phyloP scores from a whole-genome alignment of 2,797 vertebrate genomes.

The Apodemus agrarius region DNA sequence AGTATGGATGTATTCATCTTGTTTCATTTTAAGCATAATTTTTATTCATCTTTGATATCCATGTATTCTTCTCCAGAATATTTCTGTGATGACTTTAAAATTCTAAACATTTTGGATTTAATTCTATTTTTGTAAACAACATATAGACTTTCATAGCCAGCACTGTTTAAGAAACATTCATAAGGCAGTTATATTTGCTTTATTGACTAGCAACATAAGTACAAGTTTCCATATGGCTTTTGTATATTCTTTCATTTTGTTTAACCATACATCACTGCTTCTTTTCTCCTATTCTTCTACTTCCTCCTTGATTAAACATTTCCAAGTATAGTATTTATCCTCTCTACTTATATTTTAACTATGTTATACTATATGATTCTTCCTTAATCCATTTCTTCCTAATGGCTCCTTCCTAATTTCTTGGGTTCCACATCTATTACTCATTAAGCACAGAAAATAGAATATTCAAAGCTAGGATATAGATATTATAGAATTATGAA shows the following conservation, averaged over 20 bases:
- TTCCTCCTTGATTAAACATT: background rate
- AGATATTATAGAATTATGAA: background rate
- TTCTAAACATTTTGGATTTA: background rate
- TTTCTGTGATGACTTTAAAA: background rate
- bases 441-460: background rate
- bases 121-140: background rate
- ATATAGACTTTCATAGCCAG: background rate
- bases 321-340: background rate
- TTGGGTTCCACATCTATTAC: background rate
- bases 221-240: background rate
- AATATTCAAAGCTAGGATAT: background rate
- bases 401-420: background rate
- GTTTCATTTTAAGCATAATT: background rate
- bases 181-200: background rate
- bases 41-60: background rate
- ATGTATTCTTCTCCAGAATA: background rate
- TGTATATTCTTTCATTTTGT: background rate
- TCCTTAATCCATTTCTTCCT: background rate
- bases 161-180: background rate
- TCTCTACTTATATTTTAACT: background rate
- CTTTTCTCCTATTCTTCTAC: background rate
- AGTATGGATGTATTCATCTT: background rate
- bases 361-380: background rate
- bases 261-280: background rate
- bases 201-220: background rate